A percentile compares a stretch with the other conserved stretches of the same genome.
Conservation (phyloP, 2,888 invertebrate species). For the Gisinianus flammeolus region DNA sequence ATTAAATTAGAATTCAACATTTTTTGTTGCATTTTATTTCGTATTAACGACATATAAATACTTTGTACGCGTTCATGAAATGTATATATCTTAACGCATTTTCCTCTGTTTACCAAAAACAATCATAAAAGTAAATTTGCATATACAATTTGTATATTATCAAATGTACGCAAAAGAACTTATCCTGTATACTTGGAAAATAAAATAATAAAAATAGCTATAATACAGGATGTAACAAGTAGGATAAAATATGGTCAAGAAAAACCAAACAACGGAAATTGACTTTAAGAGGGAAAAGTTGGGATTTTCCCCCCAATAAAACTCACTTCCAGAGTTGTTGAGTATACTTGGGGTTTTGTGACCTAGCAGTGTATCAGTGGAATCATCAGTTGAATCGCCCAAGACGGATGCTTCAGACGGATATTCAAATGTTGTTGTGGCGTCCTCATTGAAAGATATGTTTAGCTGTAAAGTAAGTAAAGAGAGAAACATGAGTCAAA, state of each 20-base stretch:
- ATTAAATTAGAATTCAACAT: neutral
- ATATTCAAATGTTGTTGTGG: constrained; percentile 89
- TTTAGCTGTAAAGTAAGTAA: constrained; percentile 71
- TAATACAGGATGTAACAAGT: neutral
- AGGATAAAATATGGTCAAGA: neutral
- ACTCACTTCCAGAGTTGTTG: constrained; percentile 54
- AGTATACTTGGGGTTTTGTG: constrained; percentile 53
- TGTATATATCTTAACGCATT: too few species aligned
- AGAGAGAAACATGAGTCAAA: neutral
- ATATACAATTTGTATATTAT: too few species aligned
- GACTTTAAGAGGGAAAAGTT: neutral
- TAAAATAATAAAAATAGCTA: neutral
- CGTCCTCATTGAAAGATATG: constrained; percentile 86
- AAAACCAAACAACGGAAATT: neutral
- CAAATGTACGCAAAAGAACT: neutral
- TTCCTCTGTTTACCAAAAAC: too few species aligned
- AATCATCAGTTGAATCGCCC: constrained; percentile 65
- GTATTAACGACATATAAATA: too few species aligned
- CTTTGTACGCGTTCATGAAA: too few species aligned
- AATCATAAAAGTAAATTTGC: too few species aligned
- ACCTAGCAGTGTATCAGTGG: constrained; percentile 55
- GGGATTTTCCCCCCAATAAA: neutral
- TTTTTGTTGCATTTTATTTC: neutral
- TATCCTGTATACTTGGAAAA: neutral
- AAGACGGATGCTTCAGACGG: constrained; percentile 85